Base-by-base conservation (phyloP, 2,113 vertebrate genomes). In the Benitochromis conjunctus region DNA sequence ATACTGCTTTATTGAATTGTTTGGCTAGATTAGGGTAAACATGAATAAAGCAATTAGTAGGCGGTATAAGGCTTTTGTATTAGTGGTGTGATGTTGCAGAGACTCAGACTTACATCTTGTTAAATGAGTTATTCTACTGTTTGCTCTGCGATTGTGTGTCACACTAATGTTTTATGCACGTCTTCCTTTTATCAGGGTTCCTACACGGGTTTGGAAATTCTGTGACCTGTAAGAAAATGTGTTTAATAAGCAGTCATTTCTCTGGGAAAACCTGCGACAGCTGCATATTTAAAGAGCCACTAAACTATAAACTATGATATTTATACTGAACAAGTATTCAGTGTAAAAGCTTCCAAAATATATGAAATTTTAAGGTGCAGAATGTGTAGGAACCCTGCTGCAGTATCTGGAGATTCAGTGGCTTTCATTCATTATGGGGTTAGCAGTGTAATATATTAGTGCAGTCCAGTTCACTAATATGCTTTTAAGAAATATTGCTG, bases 151-250 rank as follows among this genome's bases (percentile, higher is more conserved):
- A 55, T 64, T 3, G 41, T 77, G 88, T 86, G 69, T 86, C 41
- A 56, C 71, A 64, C 79, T 88, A 38, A 81, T 81, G 66, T 86
- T 91, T 88, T 91, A 82, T 91, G 91, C 94, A 94, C 92, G 86
- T 94, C 89, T 92, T 94, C 86, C 86, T 89, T 38, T 81, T 3
- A 51, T 74, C 80, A 24, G 86, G 86, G 88, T 86, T 92, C 86
- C 85, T 88, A 76, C 85, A 62, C 77, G 12, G 24, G 4, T 41
- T 71, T 62, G 19, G 3, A 80, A 82, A 76, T 77, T 57, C 14
- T 79, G 4, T 7, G n/a, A 51, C 24, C 7, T 43, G 4, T 9
- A 6, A 57, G 43, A 53, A 74, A 31, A 55, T 13, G 6, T 18
- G 13, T 64, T 53, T 19, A 13, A 54, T 26, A 9, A 36, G 38